Conservation (phyloP, 2,113 vertebrate species). For the Proteles cristata region DNA sequence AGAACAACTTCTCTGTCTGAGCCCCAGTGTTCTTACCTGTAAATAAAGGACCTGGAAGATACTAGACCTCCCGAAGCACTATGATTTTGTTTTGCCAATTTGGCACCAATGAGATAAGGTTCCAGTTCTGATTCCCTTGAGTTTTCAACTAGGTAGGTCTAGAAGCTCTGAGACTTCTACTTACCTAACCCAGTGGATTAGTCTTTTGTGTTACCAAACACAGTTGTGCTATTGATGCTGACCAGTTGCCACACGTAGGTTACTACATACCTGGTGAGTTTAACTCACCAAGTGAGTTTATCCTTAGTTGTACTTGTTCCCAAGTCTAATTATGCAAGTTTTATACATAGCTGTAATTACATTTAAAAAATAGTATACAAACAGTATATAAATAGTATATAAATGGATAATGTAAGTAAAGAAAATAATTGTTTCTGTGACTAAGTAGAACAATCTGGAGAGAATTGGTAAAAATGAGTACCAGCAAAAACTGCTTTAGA, state of each 20-base stretch:
- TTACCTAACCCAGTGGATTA: neutral
- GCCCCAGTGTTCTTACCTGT: neutral
- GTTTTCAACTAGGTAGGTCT: neutral
- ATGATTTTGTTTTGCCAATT: neutral
- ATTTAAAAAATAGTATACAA: neutral
- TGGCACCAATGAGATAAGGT: neutral
- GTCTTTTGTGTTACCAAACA: neutral
- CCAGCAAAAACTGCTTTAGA: slow-evolving; percentile 37
- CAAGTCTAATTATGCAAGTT: neutral
- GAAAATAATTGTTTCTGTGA: neutral
- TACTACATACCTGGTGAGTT: neutral
- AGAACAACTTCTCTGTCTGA: neutral
- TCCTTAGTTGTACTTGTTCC: neutral
- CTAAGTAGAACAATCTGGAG: neutral
- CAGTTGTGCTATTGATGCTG: neutral
- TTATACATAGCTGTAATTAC: neutral
- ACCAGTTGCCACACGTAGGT: neutral
- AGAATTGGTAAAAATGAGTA: neutral
- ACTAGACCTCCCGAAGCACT: neutral
- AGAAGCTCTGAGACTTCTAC: neutral
- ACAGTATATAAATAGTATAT: neutral
- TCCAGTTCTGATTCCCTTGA: neutral
- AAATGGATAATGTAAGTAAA: neutral
- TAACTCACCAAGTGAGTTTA: neutral
- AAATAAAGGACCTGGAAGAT: neutral